phyloP scores from a whole-genome alignment of 2,113 vertebrate genomes.

The Shinisaurus crocodilurus region DNA sequence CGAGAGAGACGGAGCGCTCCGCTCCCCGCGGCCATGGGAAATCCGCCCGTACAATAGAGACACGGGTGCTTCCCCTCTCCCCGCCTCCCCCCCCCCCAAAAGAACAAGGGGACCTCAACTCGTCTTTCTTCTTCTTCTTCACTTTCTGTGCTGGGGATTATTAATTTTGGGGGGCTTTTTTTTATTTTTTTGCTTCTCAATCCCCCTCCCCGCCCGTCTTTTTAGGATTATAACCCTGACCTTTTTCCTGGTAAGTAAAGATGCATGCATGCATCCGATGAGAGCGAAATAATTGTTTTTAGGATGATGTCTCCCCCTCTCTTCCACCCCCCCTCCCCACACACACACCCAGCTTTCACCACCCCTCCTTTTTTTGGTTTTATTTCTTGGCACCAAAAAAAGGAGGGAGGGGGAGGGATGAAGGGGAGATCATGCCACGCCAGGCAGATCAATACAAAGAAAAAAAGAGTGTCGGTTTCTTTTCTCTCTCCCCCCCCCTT shows the following conservation, averaged over 20 bases:
- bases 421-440: not conserved
- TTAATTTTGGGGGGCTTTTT: constrained; percentile 7
- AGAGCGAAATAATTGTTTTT: not conserved
- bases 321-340: not conserved
- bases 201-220: not conserved
- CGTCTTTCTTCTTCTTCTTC: not conserved
- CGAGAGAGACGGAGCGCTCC: constrained; percentile 49
- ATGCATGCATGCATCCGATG: not conserved
- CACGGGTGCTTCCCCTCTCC: constrained; percentile 21
- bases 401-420: not conserved
- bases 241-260: constrained; percentile 73
- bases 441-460: constrained; percentile 55
- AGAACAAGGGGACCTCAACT: constrained; percentile 14
- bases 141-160: constrained; percentile 42
- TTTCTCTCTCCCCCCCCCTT: too few species aligned
- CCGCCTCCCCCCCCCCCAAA: not conserved
- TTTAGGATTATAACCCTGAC: constrained; percentile 55
- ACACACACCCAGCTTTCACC: not conserved
- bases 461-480: not conserved
- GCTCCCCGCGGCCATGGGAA: constrained; percentile 76
- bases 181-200: too few species aligned
- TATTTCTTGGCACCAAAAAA: not conserved
- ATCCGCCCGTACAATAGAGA: constrained; percentile 79
- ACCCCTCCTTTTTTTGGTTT: not conserved
- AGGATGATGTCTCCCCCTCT: not conserved